Evolutionary conservation across 2,797 vertebrate species (phyloP), one percentile per base, ranked within the genome.

Genomic region (Discoglossus pictus): DNA sequence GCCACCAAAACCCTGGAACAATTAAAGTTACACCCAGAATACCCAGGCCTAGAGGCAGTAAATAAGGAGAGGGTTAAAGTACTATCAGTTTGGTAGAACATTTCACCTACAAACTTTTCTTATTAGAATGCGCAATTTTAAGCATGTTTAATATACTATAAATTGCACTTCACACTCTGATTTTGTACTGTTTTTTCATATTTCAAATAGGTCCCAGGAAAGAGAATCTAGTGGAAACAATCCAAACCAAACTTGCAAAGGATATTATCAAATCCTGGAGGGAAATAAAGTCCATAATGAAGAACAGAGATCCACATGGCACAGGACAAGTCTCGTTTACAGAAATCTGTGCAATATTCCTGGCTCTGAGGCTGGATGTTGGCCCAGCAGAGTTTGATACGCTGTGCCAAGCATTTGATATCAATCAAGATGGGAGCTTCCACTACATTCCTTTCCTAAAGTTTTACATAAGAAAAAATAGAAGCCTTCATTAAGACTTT

Each of bases 381-480:
- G 51, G 47, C 11, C 66, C 66, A 17, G n/a, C 25, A 2, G 74
- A 73, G 27, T 59, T 73, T 13, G 66, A 75, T 7, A 54, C 46
- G 11, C 35, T 76, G 67, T 71, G 71, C 20, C 66, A 65, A 47
- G 71, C 62, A 24, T 76, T 66, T 48, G 74, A 76, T 51, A 8
- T 66, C 8, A 46, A 64, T 12, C 59, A 59, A 16, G 59, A 67
- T 50, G 71, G 66, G 42, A 61, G 64, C 38, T 76, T 76, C 42
- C 62, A 76, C 34, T 76, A 71, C 62, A 70, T 76, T 20, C 20
- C 27, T 4, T 76, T 76, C 12, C 58, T 76, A 31, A 73, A 66
- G 43, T 73, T 51, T 46, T 75, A 76, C 42, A 56, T 46, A 1
- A 21, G 21, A 68, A 54, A 24, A 35, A 68, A 21, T 44, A 63